Conservation (phyloP, 2,797 vertebrate species). For the Stomatorhinus walkeri region DNA sequence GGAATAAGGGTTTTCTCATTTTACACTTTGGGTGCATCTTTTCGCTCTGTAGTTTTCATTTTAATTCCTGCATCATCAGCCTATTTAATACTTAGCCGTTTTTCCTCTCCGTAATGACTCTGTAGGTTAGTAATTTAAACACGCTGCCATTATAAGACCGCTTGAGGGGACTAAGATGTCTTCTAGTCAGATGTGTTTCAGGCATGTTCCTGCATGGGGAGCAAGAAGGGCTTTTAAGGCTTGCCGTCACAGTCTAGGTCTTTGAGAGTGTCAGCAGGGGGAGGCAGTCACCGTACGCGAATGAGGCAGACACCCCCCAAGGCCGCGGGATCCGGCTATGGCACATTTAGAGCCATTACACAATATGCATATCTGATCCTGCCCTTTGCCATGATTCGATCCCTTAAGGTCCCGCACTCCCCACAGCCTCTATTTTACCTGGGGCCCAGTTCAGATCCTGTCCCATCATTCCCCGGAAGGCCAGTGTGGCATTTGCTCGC, state of each 20-base stretch:
- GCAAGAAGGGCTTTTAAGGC: neutral
- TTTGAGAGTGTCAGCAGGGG: neutral
- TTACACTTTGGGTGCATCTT: neutral
- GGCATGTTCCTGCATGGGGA: neutral
- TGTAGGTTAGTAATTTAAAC: slow-evolving; percentile 47
- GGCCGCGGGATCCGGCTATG: slow-evolving; percentile 30
- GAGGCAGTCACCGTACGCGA: neutral
- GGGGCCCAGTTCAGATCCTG: neutral
- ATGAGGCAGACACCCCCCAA: neutral
- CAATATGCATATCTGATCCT: neutral
- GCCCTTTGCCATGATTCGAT: slow-evolving; percentile 6
- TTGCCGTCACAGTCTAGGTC: neutral
- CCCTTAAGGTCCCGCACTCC: neutral
- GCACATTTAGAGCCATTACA: slow-evolving; percentile 39
- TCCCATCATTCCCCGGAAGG: neutral
- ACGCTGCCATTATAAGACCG: slow-evolving; percentile 47
- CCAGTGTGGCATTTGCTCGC: neutral
- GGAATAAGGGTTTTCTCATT: neutral
- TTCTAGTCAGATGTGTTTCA: neutral
- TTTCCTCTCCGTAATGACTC: slow-evolving; percentile 51
- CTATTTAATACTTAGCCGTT: slow-evolving; percentile 57
- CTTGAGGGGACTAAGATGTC: slow-evolving; percentile 17
- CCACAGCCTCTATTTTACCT: neutral
- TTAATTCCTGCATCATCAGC: slow-evolving; percentile 30
- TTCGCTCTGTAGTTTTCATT: neutral